A percentile compares a stretch with the other conserved stretches of the same genome.
Evolutionary conservation across 2,888 invertebrate species (phyloP).

Genomic region (Cryptophagus acutangulus): DNA sequence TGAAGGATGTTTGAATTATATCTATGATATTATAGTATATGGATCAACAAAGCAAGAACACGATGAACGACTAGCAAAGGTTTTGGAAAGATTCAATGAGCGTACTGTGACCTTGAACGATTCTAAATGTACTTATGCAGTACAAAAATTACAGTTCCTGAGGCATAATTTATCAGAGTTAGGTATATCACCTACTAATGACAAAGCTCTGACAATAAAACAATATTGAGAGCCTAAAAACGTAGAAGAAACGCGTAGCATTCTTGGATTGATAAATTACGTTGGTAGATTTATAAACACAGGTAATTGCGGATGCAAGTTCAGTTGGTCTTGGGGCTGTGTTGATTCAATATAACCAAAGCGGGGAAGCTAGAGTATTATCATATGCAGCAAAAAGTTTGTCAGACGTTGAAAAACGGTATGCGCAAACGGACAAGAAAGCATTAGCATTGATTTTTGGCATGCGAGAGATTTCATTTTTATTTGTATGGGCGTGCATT

Average conservation of each 20-base stretch:
- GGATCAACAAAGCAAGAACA: too few species aligned
- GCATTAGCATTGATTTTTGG: slow-evolving; percentile 8
- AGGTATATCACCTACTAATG: too few species aligned
- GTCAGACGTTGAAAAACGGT: slow-evolving; percentile 27
- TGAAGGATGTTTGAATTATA: slow-evolving; percentile 38
- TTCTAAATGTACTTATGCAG: too few species aligned
- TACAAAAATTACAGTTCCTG: too few species aligned
- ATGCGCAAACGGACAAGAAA: slow-evolving; percentile 37
- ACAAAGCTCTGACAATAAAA: too few species aligned
- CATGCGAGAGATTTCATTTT: slow-evolving; percentile 5
- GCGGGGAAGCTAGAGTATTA: slow-evolving; percentile 22
- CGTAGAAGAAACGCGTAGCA: slow-evolving; percentile 26
- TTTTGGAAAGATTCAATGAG: too few species aligned
- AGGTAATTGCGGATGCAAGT: slow-evolving; percentile 32
- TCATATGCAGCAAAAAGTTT: slow-evolving; percentile 29
- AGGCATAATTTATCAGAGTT: too few species aligned
- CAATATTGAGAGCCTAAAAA: slow-evolving; percentile 24
- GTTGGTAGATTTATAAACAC: slow-evolving; percentile 16
- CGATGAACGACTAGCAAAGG: too few species aligned
- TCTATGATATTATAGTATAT: slow-evolving; percentile 44
- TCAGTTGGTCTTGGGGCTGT: slow-evolving; percentile 31
- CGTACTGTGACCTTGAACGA: too few species aligned
- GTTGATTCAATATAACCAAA: slow-evolving; percentile 24
- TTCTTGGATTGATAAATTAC: slow-evolving; percentile 33
- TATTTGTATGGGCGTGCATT: too few species aligned